Base-by-base conservation (phyloP, 2,888 invertebrate species). In the Lasioglossum leucozonium region DNA sequence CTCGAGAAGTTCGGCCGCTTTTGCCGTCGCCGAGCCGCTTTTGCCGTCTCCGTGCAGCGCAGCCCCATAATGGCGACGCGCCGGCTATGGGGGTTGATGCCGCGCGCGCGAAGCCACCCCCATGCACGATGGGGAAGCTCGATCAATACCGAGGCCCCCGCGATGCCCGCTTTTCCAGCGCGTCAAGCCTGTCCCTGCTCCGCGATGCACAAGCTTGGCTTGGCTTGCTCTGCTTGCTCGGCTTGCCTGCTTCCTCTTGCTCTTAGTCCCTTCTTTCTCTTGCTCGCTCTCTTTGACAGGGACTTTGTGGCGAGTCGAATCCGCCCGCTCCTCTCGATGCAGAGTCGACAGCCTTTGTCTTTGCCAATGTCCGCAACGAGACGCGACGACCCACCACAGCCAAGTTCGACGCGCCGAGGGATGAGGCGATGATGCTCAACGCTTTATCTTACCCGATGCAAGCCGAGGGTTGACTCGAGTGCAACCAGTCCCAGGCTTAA, bases 91-190 rank as follows among this genome's bases (percentile, higher is more conserved):
- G 91, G 91, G 85, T 87, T 71, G 87, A 75, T 67, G 82, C 69
- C 34, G 88, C 81, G 88, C 84, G 85, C 85, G 87, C 81, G 90
- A 91, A 90, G 88, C 90, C 92, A 91, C 91, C 94, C 94, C 93
- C 93, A 92, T 93, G 91, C 90, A 89, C 84, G 84, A 90, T 85
- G 88, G 91, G 91, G 92, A 92, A 92, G 88, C 81, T 26, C 93
- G 93, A 93, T 93, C 93, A 93, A 93, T 93, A 93, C 90, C 89
- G 40, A n/a, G 69, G n/a, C 40, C 69, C 69, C 2, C 37, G 67
- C 67, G 67, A 37, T 37, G 37, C 69, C 69, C 69, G 87, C 90
- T 91, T 91, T 89, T 91, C 91, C 91, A 85, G 82, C 84, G 81
- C 77, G 90, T 85, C 81, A 86, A 80, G 80, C 76, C 88, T 85